Evolutionary conservation across 2,888 invertebrate genomes (phyloP).

Genomic region (Ormia ochracea): DNA sequence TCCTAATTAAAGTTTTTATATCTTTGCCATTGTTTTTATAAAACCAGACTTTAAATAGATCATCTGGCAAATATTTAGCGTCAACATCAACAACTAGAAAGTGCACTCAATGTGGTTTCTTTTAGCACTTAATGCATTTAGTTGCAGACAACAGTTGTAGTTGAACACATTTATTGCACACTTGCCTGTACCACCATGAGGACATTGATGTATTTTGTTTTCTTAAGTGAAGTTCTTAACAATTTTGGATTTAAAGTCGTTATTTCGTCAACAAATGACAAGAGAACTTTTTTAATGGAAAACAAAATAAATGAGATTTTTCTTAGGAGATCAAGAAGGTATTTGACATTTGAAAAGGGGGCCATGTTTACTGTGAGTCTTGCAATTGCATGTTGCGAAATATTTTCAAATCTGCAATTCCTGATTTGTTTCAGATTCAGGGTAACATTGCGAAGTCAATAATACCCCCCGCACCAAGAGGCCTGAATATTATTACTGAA

Average conservation of each 20-base stretch:
- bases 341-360: conserved; percentile 72
- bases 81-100: conserved; percentile 31
- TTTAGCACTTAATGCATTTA: conserved; percentile 24
- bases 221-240: conserved; percentile 23
- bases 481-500: conserved; percentile 68
- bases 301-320: conserved; percentile 42
- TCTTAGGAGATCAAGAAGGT: conserved; percentile 69
- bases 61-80: conserved; percentile 21
- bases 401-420: neutral
- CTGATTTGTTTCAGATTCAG: conserved; percentile 64
- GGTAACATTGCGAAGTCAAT: conserved; percentile 69
- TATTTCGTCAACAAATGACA: neutral
- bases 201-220: neutral
- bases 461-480: conserved; percentile 68
- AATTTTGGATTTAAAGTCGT: conserved; percentile 13
- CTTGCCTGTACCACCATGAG: neutral
- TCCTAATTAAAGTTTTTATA: neutral
- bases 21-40: neutral
- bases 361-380: conserved; percentile 67
- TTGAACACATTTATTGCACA: neutral
- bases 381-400: neutral
- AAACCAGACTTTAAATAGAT: neutral
- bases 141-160: conserved; percentile 23
- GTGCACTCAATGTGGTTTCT: conserved; percentile 32
- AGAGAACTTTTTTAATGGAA: conserved; percentile 24